phyloP scores from a whole-genome alignment of 2,113 vertebrate species.

The Scophthalmus maximus region DNA sequence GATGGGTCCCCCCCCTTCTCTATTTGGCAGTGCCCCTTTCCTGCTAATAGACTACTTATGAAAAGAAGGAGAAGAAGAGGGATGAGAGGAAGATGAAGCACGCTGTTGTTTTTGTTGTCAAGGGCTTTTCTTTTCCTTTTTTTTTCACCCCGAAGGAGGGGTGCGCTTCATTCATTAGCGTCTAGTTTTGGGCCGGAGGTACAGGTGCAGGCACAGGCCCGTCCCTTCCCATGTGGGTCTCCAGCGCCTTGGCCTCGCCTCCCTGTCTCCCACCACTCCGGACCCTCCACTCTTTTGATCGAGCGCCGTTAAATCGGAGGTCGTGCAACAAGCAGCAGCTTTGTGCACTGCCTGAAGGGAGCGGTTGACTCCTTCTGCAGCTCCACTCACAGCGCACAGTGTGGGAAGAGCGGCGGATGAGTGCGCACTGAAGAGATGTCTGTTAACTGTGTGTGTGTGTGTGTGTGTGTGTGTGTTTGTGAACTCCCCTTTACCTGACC shows the following conservation, averaged over 20 bases:
- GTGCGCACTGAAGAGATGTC: constrained; percentile 35
- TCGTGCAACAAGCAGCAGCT: constrained; percentile 75
- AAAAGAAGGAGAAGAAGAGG: constrained; percentile 67
- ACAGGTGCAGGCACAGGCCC: constrained; percentile 79
- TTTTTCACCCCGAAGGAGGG: constrained; percentile 13
- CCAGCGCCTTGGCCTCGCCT: constrained; percentile 20
- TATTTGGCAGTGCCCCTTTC: constrained; percentile 82
- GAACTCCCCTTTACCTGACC: background rate
- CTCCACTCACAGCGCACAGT: constrained; percentile 40
- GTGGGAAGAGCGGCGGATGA: constrained; percentile 36
- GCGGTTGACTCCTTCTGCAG: constrained; percentile 50
- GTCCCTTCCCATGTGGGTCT: constrained; percentile 40
- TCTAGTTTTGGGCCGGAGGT: constrained; percentile 72
- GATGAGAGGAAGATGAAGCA: constrained; percentile 74
- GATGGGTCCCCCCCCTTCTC: constrained; percentile 67
- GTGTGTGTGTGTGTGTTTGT: background rate
- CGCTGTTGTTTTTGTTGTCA: constrained; percentile 72
- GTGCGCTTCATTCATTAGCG: constrained; percentile 67
- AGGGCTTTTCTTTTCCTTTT: constrained; percentile 37
- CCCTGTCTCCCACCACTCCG: constrained; percentile 28
- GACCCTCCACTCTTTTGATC: constrained; percentile 59
- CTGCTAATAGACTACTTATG: constrained; percentile 83
- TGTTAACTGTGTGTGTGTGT: constrained; percentile 16
- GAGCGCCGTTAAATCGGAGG: constrained; percentile 42
- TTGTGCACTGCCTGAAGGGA: constrained; percentile 69